These are phyloP conservation scores for Eupristina koningsbergeri DNA, from an alignment of 1,140 invertebrate genomes.

Conservation along the genomic window DNA sequence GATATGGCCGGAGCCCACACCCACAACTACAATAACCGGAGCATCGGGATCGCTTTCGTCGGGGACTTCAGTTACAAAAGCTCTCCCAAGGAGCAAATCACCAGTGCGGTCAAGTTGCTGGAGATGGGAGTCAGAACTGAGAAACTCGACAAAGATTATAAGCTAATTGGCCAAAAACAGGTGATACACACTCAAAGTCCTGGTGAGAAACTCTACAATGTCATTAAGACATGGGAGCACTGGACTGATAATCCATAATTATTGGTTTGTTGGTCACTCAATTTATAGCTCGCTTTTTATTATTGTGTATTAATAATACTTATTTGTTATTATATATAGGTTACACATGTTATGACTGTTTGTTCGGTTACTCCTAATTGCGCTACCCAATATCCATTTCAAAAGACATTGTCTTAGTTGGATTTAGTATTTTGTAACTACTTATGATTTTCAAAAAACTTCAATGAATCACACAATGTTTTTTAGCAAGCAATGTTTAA, in stretches of 20 bases:
- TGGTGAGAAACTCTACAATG: conserved; percentile 76
- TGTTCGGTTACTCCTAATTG: neutral
- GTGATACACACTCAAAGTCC: conserved; percentile 79
- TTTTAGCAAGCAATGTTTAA: no score
- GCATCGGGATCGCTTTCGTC: conserved; percentile 81
- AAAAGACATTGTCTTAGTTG: no score
- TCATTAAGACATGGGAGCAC: conserved; percentile 78
- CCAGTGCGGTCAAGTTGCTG: conserved; percentile 76
- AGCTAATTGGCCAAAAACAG: conserved; percentile 79
- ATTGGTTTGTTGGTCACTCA: neutral
- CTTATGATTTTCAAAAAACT: no score
- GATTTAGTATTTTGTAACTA: no score
- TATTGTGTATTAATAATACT: no score
- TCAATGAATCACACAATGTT: no score
- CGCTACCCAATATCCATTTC: neutral
- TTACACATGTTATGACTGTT: no score
- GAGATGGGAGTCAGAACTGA: conserved; percentile 75
- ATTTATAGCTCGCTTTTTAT: neutral
- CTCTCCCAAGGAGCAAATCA: conserved; percentile 76
- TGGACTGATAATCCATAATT: conserved; percentile 63
- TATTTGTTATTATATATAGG: no score
- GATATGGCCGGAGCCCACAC: conserved; percentile 80
- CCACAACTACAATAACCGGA: conserved; percentile 78
- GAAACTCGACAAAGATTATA: conserved; percentile 76
- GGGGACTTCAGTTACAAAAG: conserved; percentile 72